Evolutionary conservation across 1,140 invertebrate genomes (phyloP).

Genomic region (Batillaria attramentaria): DNA sequence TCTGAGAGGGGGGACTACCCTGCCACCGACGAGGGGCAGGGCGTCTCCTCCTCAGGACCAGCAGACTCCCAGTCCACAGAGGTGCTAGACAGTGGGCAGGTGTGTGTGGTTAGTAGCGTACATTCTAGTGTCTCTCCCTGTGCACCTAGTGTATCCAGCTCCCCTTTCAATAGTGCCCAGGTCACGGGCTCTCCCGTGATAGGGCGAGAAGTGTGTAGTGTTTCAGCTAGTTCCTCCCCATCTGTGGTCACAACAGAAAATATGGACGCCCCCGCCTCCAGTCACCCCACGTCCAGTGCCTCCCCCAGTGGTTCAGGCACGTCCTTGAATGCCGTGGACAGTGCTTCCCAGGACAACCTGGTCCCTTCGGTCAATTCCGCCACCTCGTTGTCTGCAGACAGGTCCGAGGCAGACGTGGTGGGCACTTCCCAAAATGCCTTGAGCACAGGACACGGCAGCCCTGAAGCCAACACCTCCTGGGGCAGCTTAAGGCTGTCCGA

Average conservation of each 20-base stretch:
- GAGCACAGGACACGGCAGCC: too few relatives aligned
- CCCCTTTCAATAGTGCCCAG: neutral
- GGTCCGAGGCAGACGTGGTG: neutral
- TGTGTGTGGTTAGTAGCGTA: neutral
- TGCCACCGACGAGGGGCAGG: neutral
- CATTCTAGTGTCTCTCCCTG: too few relatives aligned
- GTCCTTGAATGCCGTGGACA: neutral
- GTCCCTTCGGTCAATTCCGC: neutral
- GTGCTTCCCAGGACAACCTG: neutral
- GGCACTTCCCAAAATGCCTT: neutral
- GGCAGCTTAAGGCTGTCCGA: neutral
- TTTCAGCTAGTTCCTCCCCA: neutral
- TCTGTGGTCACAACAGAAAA: neutral
- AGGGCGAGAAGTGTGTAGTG: neutral
- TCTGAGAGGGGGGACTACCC: slow-evolving; percentile 1
- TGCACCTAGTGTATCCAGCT: neutral
- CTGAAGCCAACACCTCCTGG: slow-evolving; percentile 17
- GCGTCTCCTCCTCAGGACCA: slow-evolving; percentile 19
- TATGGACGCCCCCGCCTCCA: neutral
- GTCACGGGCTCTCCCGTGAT: neutral
- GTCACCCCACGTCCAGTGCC: neutral
- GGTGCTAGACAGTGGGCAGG: slow-evolving; percentile 4
- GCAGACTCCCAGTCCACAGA: slow-evolving; percentile 21
- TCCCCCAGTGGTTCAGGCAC: neutral
- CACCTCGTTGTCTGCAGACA: neutral